phyloP scores from a whole-genome alignment of 30 jellyfish, hydroid and myxozoan genomes.

The Rhopilema esculentum region DNA sequence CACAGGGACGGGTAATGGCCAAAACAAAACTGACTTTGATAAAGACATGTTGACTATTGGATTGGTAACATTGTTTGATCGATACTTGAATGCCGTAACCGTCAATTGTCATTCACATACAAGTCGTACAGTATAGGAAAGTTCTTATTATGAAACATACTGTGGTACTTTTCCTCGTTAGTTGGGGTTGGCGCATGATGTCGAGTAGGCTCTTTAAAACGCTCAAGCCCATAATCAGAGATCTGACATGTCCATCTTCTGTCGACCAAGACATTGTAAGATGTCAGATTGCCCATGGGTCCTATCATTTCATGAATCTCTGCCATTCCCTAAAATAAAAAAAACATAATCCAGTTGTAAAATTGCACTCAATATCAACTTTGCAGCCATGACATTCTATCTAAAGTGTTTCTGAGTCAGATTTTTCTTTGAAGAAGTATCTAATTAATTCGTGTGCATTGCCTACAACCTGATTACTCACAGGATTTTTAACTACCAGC shows the following conservation, averaged over 20 bases:
- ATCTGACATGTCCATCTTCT: conserved; percentile 88
- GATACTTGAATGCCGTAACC: no score
- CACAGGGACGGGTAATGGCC: no score
- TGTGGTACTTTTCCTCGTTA: conserved; percentile 63
- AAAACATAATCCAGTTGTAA: not conserved
- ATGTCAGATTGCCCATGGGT: conserved; percentile 86
- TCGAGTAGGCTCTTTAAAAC: conserved; percentile 61
- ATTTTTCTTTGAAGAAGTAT: no score
- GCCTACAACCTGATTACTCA: no score
- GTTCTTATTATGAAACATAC: conserved; percentile 29
- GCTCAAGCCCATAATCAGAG: conserved; percentile 83
- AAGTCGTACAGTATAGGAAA: not conserved
- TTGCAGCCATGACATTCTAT: no score
- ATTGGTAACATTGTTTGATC: no score
- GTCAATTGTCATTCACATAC: not conserved
- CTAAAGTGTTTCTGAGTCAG: no score
- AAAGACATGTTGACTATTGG: no score
- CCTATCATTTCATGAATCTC: conserved; percentile 84
- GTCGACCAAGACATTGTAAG: conserved; percentile 77
- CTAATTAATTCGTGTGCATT: no score
- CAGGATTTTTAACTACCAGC: no score
- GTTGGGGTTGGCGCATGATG: not conserved
- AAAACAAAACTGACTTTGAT: no score
- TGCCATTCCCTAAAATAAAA: conserved; percentile 74
- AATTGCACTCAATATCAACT: no score